These are phyloP conservation scores for Drosophila nebulosa DNA, from an alignment of 1,140 invertebrate species.

Conservation along the genomic window DNA sequence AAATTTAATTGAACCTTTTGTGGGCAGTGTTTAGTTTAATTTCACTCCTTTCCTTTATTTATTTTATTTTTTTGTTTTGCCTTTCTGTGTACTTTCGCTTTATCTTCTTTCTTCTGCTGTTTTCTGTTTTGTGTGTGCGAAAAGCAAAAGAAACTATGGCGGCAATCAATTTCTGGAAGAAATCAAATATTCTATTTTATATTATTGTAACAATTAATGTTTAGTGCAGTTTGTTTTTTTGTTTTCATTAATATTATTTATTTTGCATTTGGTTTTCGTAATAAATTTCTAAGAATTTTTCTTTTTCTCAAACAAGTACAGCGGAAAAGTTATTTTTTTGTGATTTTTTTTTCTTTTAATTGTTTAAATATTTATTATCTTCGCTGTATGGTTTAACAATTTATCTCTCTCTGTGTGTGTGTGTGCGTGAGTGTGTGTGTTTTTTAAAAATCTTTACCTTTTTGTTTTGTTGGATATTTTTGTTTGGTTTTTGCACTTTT, in stretches of 20 bases:
- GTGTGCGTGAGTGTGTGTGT: too few species aligned
- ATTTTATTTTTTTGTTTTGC: neutral
- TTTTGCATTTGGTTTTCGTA: slow-evolving; percentile 56
- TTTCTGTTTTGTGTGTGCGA: neutral
- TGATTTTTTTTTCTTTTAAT: slow-evolving; percentile 1
- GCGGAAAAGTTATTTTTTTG: slow-evolving; percentile 38
- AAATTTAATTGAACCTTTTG: slow-evolving; percentile 47
- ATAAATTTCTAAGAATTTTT: slow-evolving; percentile 64
- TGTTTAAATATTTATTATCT: slow-evolving; percentile 46
- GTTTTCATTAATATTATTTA: slow-evolving; percentile 7
- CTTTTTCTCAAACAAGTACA: slow-evolving; percentile 60
- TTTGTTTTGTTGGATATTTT: neutral
- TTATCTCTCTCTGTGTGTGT: too few species aligned
- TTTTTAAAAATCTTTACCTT: neutral
- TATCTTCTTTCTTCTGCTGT: neutral
- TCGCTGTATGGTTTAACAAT: slow-evolving; percentile 79
- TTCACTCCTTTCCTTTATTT: neutral
- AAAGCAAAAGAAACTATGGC: slow-evolving; percentile 22
- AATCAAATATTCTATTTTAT: slow-evolving; percentile 6
- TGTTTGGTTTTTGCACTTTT: slow-evolving; percentile 69
- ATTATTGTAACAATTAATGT: slow-evolving; percentile 15
- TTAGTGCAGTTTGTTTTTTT: too few species aligned
- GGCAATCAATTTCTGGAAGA: slow-evolving; percentile 28
- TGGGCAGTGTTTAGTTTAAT: slow-evolving; percentile 56
- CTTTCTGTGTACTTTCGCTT: slow-evolving; percentile 26